These are phyloP conservation scores for Raja brachyura DNA, from an alignment of 2,113 vertebrate species.

Conservation along the genomic window DNA sequence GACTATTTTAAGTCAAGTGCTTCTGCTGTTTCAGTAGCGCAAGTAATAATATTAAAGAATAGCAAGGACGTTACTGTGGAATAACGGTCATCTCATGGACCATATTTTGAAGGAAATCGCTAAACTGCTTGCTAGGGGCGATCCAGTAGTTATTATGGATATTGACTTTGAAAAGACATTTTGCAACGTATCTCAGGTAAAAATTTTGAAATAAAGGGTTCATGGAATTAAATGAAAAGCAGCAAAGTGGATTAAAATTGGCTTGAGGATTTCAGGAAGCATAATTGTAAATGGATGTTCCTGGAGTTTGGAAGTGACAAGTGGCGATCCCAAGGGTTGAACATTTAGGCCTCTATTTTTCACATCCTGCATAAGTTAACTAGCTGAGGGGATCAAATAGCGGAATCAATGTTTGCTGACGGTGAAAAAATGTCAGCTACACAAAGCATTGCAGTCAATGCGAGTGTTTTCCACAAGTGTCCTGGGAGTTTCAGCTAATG, in stretches of 20 bases:
- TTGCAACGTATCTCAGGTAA: conserved; percentile 1
- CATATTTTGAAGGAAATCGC: neutral
- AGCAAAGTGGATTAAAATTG: neutral
- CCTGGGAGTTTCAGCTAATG: neutral
- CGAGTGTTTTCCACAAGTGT: neutral
- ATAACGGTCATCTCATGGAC: neutral
- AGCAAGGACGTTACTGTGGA: conserved; percentile 19
- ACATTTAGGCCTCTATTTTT: neutral
- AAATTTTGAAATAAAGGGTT: neutral
- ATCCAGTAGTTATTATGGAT: neutral
- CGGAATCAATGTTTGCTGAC: conserved; percentile 15
- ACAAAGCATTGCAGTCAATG: neutral
- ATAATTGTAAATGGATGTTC: conserved; percentile 17
- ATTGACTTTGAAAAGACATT: conserved; percentile 34
- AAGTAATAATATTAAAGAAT: neutral
- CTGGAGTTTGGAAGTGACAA: conserved; percentile 30
- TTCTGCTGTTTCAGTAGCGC: neutral
- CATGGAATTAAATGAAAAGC: neutral
- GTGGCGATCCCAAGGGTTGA: neutral
- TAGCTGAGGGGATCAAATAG: conserved; percentile 18
- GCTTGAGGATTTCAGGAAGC: neutral
- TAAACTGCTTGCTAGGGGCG: conserved; percentile 16
- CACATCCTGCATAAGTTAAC: neutral
- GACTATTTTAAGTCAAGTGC: neutral
- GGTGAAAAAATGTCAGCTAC: neutral